Evolutionary conservation across 1,140 invertebrate genomes (phyloP), one percentile per base, ranked within the genome.

Genomic region (Physella acuta): DNA sequence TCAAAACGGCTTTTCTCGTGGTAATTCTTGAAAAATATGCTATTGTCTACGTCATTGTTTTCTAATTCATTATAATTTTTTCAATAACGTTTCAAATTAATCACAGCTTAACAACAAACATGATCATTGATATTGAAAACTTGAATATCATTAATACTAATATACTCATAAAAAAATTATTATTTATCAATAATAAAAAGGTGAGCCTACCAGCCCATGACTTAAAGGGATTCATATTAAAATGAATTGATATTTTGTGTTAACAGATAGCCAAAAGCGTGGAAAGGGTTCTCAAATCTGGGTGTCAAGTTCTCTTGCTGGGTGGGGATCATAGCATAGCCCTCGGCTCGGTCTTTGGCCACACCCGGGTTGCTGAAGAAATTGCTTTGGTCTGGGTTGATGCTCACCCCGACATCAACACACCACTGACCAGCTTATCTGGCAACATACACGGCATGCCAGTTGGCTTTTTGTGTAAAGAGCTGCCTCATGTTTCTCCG

Each of bases 391-490:
- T 60, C 3, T 60, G 58, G 58, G 58, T 60, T 14, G 58, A 60
- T 24, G 58, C 58, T 14, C 58, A 60, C 33, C 26, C 58, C 8
- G 58, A 60, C 24, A 60, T 60, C 14, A 60, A 60, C 58, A 60
- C 58, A 20, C 58, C 58, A 4, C 30, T 60, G 28, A 60, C 58
- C 28, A n/a, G 14, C 11, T 14, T 20, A 14, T 60, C 58, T 11
- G 58, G 58, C 11, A 28, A 60, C 58, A 4, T 60, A 3, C 58
- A 60, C 24, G 58, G 58, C 8, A 60, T 60, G 58, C 28, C 33
- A 11, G 28, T 60, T 4, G 14, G 28, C 24, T 60, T 60, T 34
- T 24, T 60, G 58, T 14, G 8, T 4, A 60, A 33, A 31, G 58
- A 60, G 33, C 4, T 60, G 14, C 26, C 26, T 17, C 58, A 60